Conservation (phyloP, 53 echinoderm and acorn worm species). For the Hippasteria phrygiana region DNA sequence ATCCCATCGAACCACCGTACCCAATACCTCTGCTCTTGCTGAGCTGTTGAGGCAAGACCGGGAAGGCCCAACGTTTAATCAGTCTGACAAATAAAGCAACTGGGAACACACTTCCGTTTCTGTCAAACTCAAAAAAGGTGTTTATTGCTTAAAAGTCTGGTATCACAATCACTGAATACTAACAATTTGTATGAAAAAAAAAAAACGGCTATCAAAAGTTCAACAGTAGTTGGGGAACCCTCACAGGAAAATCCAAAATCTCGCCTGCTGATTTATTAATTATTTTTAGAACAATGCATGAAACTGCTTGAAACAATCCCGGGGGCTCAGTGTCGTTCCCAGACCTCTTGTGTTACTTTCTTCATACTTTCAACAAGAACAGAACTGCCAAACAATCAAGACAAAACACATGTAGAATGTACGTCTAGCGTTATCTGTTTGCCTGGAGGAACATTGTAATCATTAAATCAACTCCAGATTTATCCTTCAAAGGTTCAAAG, state of each 20-base stretch:
- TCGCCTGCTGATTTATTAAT: neutral
- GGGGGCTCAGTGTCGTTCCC: too few relatives aligned
- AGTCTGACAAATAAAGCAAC: slow-evolving; percentile 43
- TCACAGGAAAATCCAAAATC: neutral
- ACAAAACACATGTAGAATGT: too few relatives aligned
- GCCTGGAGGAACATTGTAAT: too few relatives aligned
- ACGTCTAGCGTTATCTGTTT: too few relatives aligned
- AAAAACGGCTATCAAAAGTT: slow-evolving; percentile 7
- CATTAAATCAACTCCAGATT: too few relatives aligned
- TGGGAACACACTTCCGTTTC: slow-evolving; percentile 56
- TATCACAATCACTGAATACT: neutral
- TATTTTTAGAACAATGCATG: neutral
- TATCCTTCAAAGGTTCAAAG: too few relatives aligned
- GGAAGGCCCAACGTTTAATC: neutral
- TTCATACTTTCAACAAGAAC: too few relatives aligned
- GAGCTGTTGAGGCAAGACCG: slow-evolving; percentile 32
- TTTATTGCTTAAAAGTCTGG: slow-evolving; percentile 43
- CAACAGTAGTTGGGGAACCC: neutral
- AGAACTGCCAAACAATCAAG: too few relatives aligned
- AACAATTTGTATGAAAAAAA: slow-evolving; percentile 21
- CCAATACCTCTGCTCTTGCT: slow-evolving; percentile 38
- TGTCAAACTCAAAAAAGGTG: neutral
- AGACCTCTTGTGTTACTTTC: too few relatives aligned
- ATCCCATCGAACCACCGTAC: slow-evolving; percentile 33
- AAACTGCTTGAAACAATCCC: neutral